phyloP scores from a whole-genome alignment of 2,113 vertebrate genomes.

The Ondatra zibethicus region DNA sequence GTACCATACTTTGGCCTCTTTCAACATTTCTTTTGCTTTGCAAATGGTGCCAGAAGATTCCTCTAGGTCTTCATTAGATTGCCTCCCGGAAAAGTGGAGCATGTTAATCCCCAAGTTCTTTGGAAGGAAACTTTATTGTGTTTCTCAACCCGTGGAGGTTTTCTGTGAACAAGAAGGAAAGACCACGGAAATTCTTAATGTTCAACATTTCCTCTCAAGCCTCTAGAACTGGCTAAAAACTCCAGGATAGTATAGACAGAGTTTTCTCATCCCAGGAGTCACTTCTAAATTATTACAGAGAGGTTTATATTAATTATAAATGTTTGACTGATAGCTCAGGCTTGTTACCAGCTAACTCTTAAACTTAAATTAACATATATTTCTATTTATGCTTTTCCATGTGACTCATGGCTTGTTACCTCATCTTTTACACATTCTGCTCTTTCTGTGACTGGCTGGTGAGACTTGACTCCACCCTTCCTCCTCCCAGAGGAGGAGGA shows the following conservation, averaged over 20 bases:
- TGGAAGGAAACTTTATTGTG: neutral
- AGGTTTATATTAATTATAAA: too few species aligned
- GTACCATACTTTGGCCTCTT: neutral
- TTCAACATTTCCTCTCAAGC: neutral
- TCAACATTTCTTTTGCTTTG: neutral
- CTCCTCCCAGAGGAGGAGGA: too few species aligned
- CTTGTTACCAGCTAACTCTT: too few species aligned
- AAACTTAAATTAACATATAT: too few species aligned
- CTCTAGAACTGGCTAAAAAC: neutral
- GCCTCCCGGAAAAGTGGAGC: neutral
- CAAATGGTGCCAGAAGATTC: neutral
- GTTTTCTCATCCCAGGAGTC: too few species aligned
- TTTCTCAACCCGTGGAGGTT: neutral
- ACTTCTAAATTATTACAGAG: too few species aligned
- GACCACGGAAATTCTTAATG: neutral
- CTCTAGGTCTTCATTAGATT: neutral
- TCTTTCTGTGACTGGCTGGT: too few species aligned
- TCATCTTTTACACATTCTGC: too few species aligned
- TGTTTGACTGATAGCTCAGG: too few species aligned
- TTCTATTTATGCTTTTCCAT: too few species aligned
- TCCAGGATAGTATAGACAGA: neutral
- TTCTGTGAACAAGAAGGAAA: neutral
- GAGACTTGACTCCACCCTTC: too few species aligned
- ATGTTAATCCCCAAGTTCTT: neutral
- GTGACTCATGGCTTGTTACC: too few species aligned